Evolutionary conservation across 2,113 vertebrate species (phyloP), one percentile per base, ranked within the genome.

Genomic region (Crocuta crocuta): DNA sequence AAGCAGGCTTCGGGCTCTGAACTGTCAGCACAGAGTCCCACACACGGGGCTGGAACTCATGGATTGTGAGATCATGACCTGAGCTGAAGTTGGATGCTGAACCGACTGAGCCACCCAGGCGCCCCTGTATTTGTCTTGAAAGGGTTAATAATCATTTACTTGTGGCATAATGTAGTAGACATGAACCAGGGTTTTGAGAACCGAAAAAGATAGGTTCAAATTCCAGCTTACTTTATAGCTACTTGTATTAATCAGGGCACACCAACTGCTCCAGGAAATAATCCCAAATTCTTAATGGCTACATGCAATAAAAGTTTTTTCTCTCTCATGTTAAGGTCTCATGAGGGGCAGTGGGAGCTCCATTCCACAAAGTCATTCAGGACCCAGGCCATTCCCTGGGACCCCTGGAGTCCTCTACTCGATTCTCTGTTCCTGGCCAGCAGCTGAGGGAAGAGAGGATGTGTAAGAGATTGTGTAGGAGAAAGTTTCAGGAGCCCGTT

Each of bases 81-180:
- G 58, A 61, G 21, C 58, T 23, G 21, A 61, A 61, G 58, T 61
- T 1, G 21, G 58, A 61, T 61, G 58, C 58, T 61, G 58, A 61
- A 61, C 58, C 7, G 0, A 23, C 58, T 61, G 58, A 61, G 21
- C 58, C 21, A 61, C 58, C 21, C 58, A 61, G 58, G 58, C 3
- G 8, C 19, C 58, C 58, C 58, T 17, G 17, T 66, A 73, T 26
- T 90, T 95, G 10, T 93, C 93, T 78, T 65, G 12, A 66, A 92
- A 93, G 94, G 31, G 6, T 70, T 92, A 73, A 33, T 92, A 68
- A 92, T 89, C 7, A 96, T 73, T 96, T 96, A 87, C 68, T 92
- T 91, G 55, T 70, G 91, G 63, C 10, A 92, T 39, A 74, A 80
- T 80, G 8, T 63, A 87, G 13, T 39, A 86, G 23, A 58, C 50